A percentile compares a stretch with the other conserved stretches of the same genome.
Conservation (phyloP, 64 coral and sea anemone genomes). For the Pocillopora damicornis region DNA sequence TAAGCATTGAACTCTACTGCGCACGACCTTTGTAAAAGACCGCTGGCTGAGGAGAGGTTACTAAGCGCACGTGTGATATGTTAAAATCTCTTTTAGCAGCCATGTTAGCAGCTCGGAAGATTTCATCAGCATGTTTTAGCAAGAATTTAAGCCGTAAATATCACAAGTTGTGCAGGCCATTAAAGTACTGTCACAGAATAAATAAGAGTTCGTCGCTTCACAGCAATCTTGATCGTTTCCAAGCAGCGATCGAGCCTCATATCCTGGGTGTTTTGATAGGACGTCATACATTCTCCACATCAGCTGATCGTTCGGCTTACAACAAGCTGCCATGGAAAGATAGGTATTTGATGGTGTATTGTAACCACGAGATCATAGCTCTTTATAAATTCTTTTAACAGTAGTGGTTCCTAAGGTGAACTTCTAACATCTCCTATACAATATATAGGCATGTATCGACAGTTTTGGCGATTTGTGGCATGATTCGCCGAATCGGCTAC, state of each 20-base stretch:
- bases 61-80: not conserved
- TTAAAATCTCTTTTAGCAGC: not conserved
- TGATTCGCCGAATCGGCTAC: no score
- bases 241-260: constrained; percentile 1
- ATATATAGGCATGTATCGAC: no score
- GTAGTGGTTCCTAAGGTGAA: no score
- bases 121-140: constrained; percentile 16
- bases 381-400: no score
- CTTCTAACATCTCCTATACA: no score
- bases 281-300: not conserved
- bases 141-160: constrained; percentile 23
- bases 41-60: constrained; percentile 22
- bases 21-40: not conserved
- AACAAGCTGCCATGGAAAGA: not conserved
- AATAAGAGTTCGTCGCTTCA: not conserved
- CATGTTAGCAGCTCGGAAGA: constrained; percentile 28
- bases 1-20: not conserved
- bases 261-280: constrained; percentile 3
- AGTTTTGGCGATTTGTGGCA: no score
- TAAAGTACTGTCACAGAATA: not conserved
- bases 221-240: not conserved
- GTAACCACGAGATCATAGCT: no score
- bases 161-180: constrained; percentile 11
- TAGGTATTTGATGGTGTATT: not conserved
- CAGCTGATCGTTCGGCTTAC: not conserved